phyloP scores from a whole-genome alignment of 2,888 invertebrate genomes.

The Calameuta pallipes region DNA sequence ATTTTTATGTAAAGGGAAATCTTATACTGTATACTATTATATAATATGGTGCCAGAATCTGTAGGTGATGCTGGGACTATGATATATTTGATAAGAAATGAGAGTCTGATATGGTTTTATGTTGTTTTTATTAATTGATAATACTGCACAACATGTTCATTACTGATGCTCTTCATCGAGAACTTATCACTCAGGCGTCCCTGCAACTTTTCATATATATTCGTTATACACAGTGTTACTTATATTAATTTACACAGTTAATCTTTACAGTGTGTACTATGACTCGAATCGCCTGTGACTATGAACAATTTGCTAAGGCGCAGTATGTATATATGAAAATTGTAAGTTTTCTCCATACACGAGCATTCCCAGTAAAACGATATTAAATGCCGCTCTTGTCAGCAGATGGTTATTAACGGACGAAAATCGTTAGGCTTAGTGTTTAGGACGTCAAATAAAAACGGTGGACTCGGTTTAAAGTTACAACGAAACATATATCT shows the following conservation, averaged over 20 bases:
- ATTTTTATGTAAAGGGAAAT: neutral
- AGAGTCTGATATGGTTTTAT: neutral
- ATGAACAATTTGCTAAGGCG: constrained; percentile 26
- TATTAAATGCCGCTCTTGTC: constrained; percentile 27
- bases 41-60: neutral
- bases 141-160: constrained; percentile 58
- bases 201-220: constrained; percentile 33
- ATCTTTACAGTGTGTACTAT: constrained; percentile 46
- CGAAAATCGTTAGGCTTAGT: constrained; percentile 2
- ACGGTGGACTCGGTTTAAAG: constrained; percentile 3
- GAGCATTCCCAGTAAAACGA: constrained; percentile 19
- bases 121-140: constrained; percentile 54
- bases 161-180: constrained; percentile 39
- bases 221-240: constrained; percentile 40
- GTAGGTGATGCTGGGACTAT: neutral
- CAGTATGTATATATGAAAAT: neutral
- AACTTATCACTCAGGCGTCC: constrained; percentile 33
- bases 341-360: neutral
- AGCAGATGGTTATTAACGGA: constrained; percentile 16
- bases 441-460: constrained; percentile 14
- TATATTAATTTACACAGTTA: constrained; percentile 32
- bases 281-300: constrained; percentile 32
- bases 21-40: neutral
- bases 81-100: neutral
- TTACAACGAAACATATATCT: neutral